phyloP scores from a whole-genome alignment of 1,140 invertebrate genomes.

The Bombus breviceps region DNA sequence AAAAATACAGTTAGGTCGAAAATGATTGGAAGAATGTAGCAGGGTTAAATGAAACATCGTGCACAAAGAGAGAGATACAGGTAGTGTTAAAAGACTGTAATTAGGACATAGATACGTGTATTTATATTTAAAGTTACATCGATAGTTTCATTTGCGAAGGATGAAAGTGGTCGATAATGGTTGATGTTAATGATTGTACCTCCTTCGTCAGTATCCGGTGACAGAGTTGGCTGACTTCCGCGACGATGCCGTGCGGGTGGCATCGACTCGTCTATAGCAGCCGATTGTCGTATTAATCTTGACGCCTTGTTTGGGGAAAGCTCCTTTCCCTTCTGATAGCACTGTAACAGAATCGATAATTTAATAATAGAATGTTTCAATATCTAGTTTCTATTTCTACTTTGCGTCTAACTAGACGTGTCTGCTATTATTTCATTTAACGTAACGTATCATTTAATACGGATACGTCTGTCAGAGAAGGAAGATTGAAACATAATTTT shows the following conservation, averaged over 20 bases:
- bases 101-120: slow-evolving; percentile 5
- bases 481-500: too few species aligned
- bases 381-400: not conserved
- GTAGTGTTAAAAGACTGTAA: not conserved
- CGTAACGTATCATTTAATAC: not conserved
- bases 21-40: not conserved
- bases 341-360: slow-evolving; percentile 67
- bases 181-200: slow-evolving; percentile 61
- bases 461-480: too few species aligned
- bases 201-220: slow-evolving; percentile 87
- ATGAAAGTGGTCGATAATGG: slow-evolving; percentile 17
- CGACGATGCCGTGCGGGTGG: slow-evolving; percentile 86
- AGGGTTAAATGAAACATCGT: not conserved
- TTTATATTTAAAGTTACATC: slow-evolving; percentile 15
- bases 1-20: not conserved
- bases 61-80: slow-evolving; percentile 1
- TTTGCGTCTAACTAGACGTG: not conserved
- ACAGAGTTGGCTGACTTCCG: slow-evolving; percentile 91
- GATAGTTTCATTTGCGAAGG: not conserved
- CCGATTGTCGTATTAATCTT: slow-evolving; percentile 91
- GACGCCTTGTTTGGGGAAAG: slow-evolving; percentile 86
- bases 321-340: slow-evolving; percentile 83
- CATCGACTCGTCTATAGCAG: slow-evolving; percentile 93
- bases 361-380: not conserved
- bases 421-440: not conserved